Evolutionary conservation across 2,797 vertebrate genomes (phyloP).

Genomic region (Eremophila alpestris): DNA sequence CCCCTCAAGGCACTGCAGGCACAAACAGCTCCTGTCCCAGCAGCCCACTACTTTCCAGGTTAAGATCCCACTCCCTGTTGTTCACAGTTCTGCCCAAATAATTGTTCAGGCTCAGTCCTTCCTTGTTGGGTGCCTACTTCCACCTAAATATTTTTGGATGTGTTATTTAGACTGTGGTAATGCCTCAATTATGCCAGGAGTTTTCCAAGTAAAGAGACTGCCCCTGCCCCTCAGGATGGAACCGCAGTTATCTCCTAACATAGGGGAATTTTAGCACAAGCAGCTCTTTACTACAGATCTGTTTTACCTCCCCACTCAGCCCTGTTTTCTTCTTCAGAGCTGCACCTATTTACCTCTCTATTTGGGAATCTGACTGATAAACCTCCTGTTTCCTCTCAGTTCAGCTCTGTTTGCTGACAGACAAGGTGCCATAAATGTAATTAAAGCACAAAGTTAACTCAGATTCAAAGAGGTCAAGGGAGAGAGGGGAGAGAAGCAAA

Average conservation of each 20-base stretch:
- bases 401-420: neutral
- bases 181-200: neutral
- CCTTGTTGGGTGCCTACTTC: neutral
- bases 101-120: neutral
- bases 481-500: neutral
- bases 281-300: neutral
- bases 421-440: neutral
- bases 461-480: neutral
- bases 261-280: neutral
- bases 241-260: neutral
- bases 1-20: neutral
- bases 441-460: neutral
- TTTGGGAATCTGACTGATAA: neutral
- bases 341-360: neutral
- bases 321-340: neutral
- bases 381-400: neutral
- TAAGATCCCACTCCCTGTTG: neutral
- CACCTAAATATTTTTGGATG: neutral
- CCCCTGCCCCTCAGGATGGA: neutral
- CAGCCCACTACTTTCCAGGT: neutral
- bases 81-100: neutral
- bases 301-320: neutral
- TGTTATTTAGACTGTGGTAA: neutral
- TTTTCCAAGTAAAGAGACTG: neutral
- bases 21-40: neutral